Evolutionary conservation across 2,888 invertebrate genomes (phyloP).

Genomic region (Ypsolopha scabrella): DNA sequence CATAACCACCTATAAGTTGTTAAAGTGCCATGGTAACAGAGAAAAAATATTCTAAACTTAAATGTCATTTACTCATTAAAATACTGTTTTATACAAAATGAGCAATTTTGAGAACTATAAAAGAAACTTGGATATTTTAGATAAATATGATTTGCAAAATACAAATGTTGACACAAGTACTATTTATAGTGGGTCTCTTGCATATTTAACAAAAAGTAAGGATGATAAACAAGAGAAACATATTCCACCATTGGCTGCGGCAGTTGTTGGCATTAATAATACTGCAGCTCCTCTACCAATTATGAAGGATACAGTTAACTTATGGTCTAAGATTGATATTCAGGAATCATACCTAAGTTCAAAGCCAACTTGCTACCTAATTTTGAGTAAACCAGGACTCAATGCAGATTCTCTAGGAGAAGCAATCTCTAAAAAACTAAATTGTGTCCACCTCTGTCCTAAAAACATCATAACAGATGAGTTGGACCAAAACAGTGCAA

Average conservation of each 20-base stretch:
- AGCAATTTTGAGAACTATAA: constrained; percentile 23
- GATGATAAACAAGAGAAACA: constrained; percentile 10
- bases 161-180: constrained; percentile 22
- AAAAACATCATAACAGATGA: constrained; percentile 66
- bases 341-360: constrained; percentile 55
- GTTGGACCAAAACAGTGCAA: constrained; percentile 60
- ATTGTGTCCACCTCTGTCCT: constrained; percentile 71
- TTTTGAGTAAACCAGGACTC: constrained; percentile 71
- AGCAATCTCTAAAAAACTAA: constrained; percentile 65
- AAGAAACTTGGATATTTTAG: constrained; percentile 27
- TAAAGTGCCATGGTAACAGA: not conserved
- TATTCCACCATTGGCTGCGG: constrained; percentile 32
- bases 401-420: constrained; percentile 65
- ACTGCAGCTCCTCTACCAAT: constrained; percentile 33
- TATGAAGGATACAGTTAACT: constrained; percentile 23
- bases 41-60: constrained; percentile 1
- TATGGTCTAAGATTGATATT: constrained; percentile 65
- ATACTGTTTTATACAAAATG: constrained; percentile 18
- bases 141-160: constrained; percentile 26
- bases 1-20: too few species aligned
- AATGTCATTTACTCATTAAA: constrained; percentile 10
- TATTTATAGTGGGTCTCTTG: constrained; percentile 25
- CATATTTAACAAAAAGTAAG: constrained; percentile 16
- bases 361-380: constrained; percentile 69
- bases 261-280: constrained; percentile 44